Conservation (phyloP, 2,888 invertebrate species). For the Hemithea aestivaria region DNA sequence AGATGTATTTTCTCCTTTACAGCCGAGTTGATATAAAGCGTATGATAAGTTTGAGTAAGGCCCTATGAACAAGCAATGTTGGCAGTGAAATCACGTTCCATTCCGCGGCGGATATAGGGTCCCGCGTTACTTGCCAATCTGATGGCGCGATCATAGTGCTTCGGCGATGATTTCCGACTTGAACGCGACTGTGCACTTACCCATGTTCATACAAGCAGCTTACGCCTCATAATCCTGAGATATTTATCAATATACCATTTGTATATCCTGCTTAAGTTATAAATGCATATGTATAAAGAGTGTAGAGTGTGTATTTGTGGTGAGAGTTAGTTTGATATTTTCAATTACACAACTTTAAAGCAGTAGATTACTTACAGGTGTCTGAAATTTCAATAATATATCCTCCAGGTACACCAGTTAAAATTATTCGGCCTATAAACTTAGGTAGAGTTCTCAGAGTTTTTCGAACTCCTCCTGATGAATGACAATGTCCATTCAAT, state of each 20-base stretch:
- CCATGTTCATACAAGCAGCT: conserved; percentile 42
- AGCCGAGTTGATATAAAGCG: too few relatives aligned
- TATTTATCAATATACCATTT: conserved; percentile 38
- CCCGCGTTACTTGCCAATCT: conserved; percentile 57
- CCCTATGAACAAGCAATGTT: conserved; percentile 44
- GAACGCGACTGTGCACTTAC: conserved; percentile 47
- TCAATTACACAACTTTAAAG: too few relatives aligned
- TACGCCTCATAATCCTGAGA: conserved; percentile 32
- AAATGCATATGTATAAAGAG: too few relatives aligned
- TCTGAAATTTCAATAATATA: too few relatives aligned
- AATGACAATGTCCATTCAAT: conserved; percentile 22
- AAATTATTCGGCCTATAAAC: too few relatives aligned
- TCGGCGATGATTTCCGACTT: conserved; percentile 64
- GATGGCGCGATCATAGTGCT: conserved; percentile 59
- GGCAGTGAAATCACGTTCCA: conserved; percentile 64
- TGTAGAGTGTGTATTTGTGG: too few relatives aligned
- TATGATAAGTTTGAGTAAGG: too few relatives aligned
- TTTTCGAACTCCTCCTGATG: conserved; percentile 29
- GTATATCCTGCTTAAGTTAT: too few relatives aligned
- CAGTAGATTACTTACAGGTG: too few relatives aligned
- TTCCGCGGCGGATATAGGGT: conserved; percentile 69
- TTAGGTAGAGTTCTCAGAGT: conserved; percentile 29
- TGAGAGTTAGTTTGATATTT: too few relatives aligned
- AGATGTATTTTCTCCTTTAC: too few relatives aligned
- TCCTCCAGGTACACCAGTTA: too few relatives aligned